These are phyloP conservation scores for Mus musculus DNA, from an alignment of 2,113 vertebrate genomes.

Conservation along the genomic window GRCm39 chr10:127086501-127087000, in stretches of 20 bases:
- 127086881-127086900: background rate
- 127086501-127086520: background rate
- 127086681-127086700: background rate
- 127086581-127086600: no score
- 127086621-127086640: no score
- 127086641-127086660: background rate
- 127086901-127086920: background rate
- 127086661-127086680: background rate
- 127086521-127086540: background rate
- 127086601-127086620: no score
- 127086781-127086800: background rate
- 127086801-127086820: background rate
- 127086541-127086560: background rate
- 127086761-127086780: background rate
- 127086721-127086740: background rate
- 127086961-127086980: background rate
- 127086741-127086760: background rate
- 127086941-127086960: background rate
- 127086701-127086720: background rate
- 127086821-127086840: background rate
- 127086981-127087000: background rate
- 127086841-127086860: background rate
- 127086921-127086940: background rate
- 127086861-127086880: background rate
- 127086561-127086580: no score